Evolutionary conservation across 2,113 vertebrate genomes (phyloP).

Genomic region (Dromiciops gliroides): DNA sequence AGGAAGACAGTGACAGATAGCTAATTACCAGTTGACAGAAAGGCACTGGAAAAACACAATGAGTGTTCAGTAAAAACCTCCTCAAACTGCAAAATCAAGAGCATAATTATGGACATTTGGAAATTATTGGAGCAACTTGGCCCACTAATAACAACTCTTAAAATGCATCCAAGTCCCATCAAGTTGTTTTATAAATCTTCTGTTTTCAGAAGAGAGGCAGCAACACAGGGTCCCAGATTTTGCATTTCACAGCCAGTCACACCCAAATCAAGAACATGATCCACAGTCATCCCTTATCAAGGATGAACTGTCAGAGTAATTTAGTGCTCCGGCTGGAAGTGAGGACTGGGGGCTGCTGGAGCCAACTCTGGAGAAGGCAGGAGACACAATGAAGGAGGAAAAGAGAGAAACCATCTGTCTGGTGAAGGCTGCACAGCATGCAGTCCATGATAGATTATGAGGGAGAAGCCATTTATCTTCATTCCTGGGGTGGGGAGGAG

Average conservation of each 20-base stretch:
- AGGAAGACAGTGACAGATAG: not conserved
- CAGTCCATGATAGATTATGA: not conserved
- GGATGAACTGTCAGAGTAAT: constrained; percentile 18
- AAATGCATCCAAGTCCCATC: not conserved
- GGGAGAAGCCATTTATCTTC: constrained; percentile 29
- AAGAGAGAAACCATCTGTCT: constrained; percentile 4
- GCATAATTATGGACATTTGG: not conserved
- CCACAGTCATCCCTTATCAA: constrained; percentile 39
- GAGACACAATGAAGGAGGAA: not conserved
- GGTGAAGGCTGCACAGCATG: not conserved
- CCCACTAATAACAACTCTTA: constrained; percentile 13
- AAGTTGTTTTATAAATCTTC: not conserved
- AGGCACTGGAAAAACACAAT: not conserved
- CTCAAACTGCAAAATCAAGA: not conserved
- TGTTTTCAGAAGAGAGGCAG: constrained; percentile 36
- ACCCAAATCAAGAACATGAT: constrained; percentile 27
- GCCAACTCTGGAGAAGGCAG: not conserved
- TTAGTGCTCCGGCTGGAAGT: not conserved
- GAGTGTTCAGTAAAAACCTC: not conserved
- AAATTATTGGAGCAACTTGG: not conserved
- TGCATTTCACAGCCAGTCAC: not conserved
- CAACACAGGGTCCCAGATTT: not conserved
- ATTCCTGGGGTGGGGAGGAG: not conserved
- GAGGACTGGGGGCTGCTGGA: not conserved
- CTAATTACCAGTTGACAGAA: not conserved